Conservation (phyloP, 2,888 invertebrate species). For the Tachystola acroxantha region DNA sequence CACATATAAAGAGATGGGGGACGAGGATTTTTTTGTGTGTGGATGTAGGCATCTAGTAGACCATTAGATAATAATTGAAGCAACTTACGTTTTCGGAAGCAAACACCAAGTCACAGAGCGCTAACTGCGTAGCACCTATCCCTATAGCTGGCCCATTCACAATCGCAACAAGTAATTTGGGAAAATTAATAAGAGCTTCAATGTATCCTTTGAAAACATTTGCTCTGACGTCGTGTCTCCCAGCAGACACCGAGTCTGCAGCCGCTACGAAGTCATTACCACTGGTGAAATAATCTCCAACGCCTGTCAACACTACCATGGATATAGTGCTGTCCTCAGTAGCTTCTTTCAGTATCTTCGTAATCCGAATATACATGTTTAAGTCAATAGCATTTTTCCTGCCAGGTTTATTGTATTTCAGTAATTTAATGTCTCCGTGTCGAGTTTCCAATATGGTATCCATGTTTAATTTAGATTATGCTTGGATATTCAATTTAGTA, state of each 20-base stretch:
- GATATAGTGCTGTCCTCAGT: slow-evolving; percentile 82
- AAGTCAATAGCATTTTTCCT: slow-evolving; percentile 88
- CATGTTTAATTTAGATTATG: slow-evolving; percentile 31
- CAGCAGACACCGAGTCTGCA: slow-evolving; percentile 14
- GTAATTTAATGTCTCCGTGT: slow-evolving; percentile 52
- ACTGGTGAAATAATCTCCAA: slow-evolving; percentile 89
- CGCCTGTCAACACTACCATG: slow-evolving; percentile 87
- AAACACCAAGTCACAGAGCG: slow-evolving; percentile 92
- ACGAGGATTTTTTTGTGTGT: too few relatives aligned
- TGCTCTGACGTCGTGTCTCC: slow-evolving; percentile 18
- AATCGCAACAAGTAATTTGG: slow-evolving; percentile 91
- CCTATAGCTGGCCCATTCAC: slow-evolving; percentile 98
- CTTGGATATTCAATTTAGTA: too few relatives aligned
- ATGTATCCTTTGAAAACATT: slow-evolving; percentile 79
- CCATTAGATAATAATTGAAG: too few relatives aligned
- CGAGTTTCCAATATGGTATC: slow-evolving; percentile 39
- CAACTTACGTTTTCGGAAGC: slow-evolving; percentile 86
- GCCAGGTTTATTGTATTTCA: slow-evolving; percentile 85
- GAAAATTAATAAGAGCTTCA: slow-evolving; percentile 88
- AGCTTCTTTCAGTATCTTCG: slow-evolving; percentile 82
- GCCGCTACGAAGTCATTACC: slow-evolving; percentile 84
- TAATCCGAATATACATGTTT: slow-evolving; percentile 82
- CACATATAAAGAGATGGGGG: too few relatives aligned
- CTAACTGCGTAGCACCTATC: slow-evolving; percentile 89
- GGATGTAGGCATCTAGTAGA: too few relatives aligned